Base-by-base conservation (phyloP, 1,140 invertebrate species). In the Nasonia giraulti region DNA sequence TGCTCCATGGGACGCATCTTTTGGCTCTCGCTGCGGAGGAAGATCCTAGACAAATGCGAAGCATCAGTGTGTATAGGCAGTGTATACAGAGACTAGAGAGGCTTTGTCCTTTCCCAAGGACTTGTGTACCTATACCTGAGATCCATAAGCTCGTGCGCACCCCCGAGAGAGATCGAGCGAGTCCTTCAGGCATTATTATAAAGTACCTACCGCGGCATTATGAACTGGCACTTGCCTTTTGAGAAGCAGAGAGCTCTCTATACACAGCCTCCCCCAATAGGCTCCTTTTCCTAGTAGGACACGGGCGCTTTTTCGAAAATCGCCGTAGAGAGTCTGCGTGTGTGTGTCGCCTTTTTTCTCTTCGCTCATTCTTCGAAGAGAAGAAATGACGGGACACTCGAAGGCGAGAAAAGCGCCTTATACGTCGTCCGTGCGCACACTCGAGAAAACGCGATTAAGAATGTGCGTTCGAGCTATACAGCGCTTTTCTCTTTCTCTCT, bases 181-280 rank as follows among this genome's bases (percentile, higher is more conserved):
- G 73, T 68, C 55, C 37, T 83, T 82, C 74, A 68, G 4, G 55
- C 23, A 69, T 83, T 68, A 83, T 69, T 83, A 83, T 78, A 78
- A 83, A 78, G 55, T 83, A 55, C 66, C 74, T 83, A 78, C 40
- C 12, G 37, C 37, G 44, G 82, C 44, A 78, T 83, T 83, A 78
- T 83, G 62, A 69, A 83, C 62, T 47, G 33, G 27, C 27, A 11
- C 31, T 55, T 50, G 79, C 31, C 71, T 82, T 74, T 74, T 74
- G 20, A 81, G 23, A 44, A 8, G 40, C 40, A 44, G 31, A 37
- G 47, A 73, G 55, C 66, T 78, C 8, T 20, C n/a, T 75, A 20
- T 62, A 20, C 17, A 74, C 20, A 73, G 33, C 44, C 17, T 20
- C 40, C 11, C 55, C 44, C 23, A 62, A 62, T 71, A 17, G 80